These are phyloP conservation scores for Bergia sp. DNA, from an alignment of 92 coral and sea anemone genomes.

Conservation along the genomic window DNA sequence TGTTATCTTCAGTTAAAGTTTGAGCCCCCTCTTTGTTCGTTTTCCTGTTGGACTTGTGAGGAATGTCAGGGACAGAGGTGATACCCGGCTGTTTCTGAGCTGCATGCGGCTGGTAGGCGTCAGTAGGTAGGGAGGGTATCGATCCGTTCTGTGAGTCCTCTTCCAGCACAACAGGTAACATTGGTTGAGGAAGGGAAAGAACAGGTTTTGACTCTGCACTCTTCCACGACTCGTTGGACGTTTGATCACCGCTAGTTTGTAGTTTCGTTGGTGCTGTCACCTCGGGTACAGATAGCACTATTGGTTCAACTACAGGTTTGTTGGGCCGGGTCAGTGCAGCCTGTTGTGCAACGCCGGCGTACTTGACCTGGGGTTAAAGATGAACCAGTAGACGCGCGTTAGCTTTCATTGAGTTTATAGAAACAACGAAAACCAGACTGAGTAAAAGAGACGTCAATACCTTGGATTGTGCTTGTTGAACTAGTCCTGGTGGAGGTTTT, in stretches of 20 bases:
- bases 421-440: background rate
- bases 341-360: constrained; percentile 18
- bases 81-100: background rate
- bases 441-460: background rate
- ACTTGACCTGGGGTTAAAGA: constrained; percentile 1
- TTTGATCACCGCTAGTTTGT: background rate
- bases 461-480: constrained; percentile 13
- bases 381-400: too few relatives aligned
- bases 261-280: background rate
- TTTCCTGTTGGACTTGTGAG: constrained; percentile 11
- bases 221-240: background rate
- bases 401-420: background rate
- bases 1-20: background rate
- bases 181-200: constrained; percentile 15
- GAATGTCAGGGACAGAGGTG: constrained; percentile 10
- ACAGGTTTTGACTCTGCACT: background rate
- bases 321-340: background rate
- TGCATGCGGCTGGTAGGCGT: background rate
- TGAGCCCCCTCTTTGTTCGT: background rate
- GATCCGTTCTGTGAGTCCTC: constrained; percentile 18
- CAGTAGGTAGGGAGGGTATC: constrained; percentile 30
- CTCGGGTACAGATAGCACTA: constrained; percentile 36
- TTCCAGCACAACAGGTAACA: constrained; percentile 16
- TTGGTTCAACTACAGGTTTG: constrained; percentile 5
- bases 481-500: background rate